Evolutionary conservation across 2,888 invertebrate species (phyloP).

Genomic region (Candidula unifasciata): DNA sequence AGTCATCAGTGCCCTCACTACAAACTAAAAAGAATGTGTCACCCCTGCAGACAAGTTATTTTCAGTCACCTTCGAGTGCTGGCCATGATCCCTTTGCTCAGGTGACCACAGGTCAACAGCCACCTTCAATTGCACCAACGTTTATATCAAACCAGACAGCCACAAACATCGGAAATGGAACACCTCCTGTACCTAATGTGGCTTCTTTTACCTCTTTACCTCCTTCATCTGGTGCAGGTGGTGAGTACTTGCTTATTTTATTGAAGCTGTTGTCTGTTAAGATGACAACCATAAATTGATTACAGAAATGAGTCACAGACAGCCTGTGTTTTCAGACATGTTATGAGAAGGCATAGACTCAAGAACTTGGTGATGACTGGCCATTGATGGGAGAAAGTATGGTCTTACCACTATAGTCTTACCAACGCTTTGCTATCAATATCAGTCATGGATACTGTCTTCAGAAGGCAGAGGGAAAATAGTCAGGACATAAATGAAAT

Average conservation of each 20-base stretch:
- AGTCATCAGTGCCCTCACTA: slow-evolving; percentile 62
- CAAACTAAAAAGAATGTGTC: background rate
- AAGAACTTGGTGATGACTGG: too few species aligned
- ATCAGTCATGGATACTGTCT: too few species aligned
- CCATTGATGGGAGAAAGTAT: too few species aligned
- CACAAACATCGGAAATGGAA: slow-evolving; percentile 4
- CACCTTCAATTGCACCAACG: slow-evolving; percentile 10
- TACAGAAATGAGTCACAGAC: too few species aligned
- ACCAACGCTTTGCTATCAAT: too few species aligned
- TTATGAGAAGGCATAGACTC: too few species aligned
- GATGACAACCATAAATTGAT: too few species aligned
- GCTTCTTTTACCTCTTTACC: slow-evolving; percentile 2
- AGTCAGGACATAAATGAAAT: too few species aligned
- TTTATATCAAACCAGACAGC: slow-evolving; percentile 25
- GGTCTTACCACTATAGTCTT: too few species aligned
- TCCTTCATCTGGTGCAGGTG: slow-evolving; percentile 12
- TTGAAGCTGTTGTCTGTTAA: too few species aligned
- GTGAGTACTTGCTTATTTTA: background rate
- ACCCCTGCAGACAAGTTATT: slow-evolving; percentile 35
- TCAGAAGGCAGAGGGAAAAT: too few species aligned
- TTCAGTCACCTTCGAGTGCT: slow-evolving; percentile 44
- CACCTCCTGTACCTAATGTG: background rate
- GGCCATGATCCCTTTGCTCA: slow-evolving; percentile 70
- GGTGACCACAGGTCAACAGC: slow-evolving; percentile 55
- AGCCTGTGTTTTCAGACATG: too few species aligned